Base-by-base conservation (phyloP, 2,113 vertebrate species). In the Tiliqua scincoides region DNA sequence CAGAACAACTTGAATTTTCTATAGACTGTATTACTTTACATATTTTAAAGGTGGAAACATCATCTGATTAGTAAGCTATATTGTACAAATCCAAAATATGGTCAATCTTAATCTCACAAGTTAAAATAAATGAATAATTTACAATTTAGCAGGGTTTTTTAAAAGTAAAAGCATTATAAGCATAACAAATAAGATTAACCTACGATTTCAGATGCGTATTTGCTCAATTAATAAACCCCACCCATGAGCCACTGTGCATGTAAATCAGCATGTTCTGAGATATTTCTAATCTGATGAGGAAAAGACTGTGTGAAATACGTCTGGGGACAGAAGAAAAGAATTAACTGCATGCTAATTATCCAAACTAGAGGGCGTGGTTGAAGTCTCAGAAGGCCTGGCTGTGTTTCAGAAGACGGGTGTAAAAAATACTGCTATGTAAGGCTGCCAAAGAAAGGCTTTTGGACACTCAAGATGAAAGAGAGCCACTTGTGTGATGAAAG, bases 131-230 rank as follows among this genome's bases (percentile, higher is more conserved):
- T 95, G 91, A 87, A 80, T 93, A 94, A 94, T 95, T 93, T 78
- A 91, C 87, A 95, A 96, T 95, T 95, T 95, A 77, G 65, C 62
- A 94, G 93, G 93, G 94, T 93, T 92, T 96, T 94, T 10, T 89
- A 90, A 89, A 79, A 94, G 92, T 88, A 90, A 65, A 94, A 94
- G 90, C 83, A 93, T 91, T 93, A 77, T 80, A 95, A 89, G 92
- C 94, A 89, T 93, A 93, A 89, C 91, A 93, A 95, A 96, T 93
- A 61, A 0, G 3, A 95, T 96, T 96, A 96, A 94, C 93, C 92
- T 78, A 87, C 37, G 79, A 93, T 93, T 93, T 90, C 92, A 92
- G 86, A 87, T 0, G 15, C 85, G 92, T 93, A 96, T 94, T 93
- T 89, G 73, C 75, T 92, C 92, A 94, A 91, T 94, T 93, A 95